Evolutionary conservation across 2,113 vertebrate species (phyloP).

Genomic region (Callipepla squamata): DNA sequence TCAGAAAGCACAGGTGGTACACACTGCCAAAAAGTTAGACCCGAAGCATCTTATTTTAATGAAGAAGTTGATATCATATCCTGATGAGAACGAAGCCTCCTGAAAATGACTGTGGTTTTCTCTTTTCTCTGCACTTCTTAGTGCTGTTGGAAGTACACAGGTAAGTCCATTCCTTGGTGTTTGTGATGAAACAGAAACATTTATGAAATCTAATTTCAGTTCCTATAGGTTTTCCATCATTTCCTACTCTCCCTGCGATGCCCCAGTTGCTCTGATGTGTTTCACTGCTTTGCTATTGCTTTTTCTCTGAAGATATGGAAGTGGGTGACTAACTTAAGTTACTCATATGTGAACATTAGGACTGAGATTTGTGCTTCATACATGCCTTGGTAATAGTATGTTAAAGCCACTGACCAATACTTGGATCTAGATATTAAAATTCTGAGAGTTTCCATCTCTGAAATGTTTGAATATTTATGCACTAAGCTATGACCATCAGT

Average conservation of each 20-base stretch:
- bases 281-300: not conserved
- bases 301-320: not conserved
- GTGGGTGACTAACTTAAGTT: not conserved
- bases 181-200: not conserved
- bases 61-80: not conserved
- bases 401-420: not conserved
- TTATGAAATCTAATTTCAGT: not conserved
- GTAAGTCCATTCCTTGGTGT: not conserved
- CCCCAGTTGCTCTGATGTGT: not conserved
- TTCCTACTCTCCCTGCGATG: not conserved
- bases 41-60: not conserved
- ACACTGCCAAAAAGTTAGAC: not conserved
- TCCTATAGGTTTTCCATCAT: not conserved
- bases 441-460: not conserved
- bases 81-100: not conserved
- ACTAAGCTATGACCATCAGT: not conserved
- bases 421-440: not conserved
- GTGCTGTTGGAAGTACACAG: not conserved
- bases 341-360: not conserved
- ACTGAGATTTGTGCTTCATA: not conserved
- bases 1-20: not conserved
- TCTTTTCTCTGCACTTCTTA: not conserved
- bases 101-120: not conserved
- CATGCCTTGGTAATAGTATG: not conserved
- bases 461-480: not conserved